phyloP scores from a whole-genome alignment of 2,888 invertebrate species.

The Himalopsyche kuldschensis region DNA sequence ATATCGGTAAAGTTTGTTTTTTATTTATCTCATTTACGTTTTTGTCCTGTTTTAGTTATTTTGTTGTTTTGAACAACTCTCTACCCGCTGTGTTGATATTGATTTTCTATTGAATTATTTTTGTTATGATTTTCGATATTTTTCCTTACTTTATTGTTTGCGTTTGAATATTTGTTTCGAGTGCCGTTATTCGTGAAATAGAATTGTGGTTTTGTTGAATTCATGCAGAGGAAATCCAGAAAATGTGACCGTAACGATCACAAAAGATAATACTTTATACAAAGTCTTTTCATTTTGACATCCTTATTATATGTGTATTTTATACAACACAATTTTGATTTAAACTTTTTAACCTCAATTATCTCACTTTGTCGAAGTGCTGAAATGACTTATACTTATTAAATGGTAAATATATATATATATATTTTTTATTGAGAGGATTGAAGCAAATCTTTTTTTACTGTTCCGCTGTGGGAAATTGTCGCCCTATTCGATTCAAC shows the following conservation, averaged over 20 bases:
- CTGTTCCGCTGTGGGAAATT: neutral
- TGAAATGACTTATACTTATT: neutral
- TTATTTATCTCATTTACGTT: constrained; percentile 1
- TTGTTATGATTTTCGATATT: constrained; percentile 40
- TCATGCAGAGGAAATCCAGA: neutral
- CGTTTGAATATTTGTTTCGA: constrained; percentile 39
- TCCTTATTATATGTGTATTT: neutral
- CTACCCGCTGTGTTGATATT: constrained; percentile 56
- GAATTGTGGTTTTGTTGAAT: neutral
- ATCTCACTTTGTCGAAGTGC: neutral
- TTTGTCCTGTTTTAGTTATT: constrained; percentile 39
- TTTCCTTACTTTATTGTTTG: constrained; percentile 40
- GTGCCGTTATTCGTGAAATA: constrained; percentile 34
- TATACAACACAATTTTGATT: neutral
- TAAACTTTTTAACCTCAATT: neutral
- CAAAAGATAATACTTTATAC: too few species aligned
- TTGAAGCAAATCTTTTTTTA: neutral
- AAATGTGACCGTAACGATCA: neutral
- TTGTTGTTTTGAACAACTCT: constrained; percentile 47
- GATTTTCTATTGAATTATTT: constrained; percentile 43
- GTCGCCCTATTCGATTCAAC: neutral
- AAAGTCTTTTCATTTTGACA: too few species aligned
- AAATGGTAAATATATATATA: too few species aligned
- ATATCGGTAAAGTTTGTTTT: constrained; percentile 14
- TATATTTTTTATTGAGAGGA: neutral